Base-by-base conservation (phyloP, 2,888 invertebrate species). In the Drosophila mimetica region DNA sequence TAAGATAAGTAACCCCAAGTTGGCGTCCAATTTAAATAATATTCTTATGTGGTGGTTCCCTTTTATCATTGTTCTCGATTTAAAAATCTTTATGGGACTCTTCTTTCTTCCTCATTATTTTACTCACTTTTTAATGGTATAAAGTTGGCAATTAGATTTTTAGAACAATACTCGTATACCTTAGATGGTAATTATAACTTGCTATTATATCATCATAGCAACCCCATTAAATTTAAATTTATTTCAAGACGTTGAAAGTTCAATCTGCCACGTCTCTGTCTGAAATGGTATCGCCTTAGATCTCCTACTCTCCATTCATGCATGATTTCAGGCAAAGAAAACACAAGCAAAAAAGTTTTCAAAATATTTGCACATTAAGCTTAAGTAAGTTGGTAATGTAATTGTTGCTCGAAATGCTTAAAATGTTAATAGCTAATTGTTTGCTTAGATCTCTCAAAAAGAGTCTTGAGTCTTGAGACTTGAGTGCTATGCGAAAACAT, bases 401-500 rank as follows among this genome's bases (percentile, higher is more conserved):
- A 55, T 75, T 58, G 70, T 51, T 70, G 34, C 58, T 58, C 63
- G 39, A 47, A 52, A 48, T 28, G 65, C 79, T 71, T 71, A 32
- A 76, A 78, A 67, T 77, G 60, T 80, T 81, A 85, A 87, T 79
- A 85, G 82, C 79, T 73, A 87, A 87, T 85, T 87, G 87, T 87
- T 87, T 87, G 73, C 44, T 51, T 48, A 63, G 73, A 71, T 70
- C 54, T 87, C 78, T 76, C 74, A 44, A 57, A 51, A 61, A 63
- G 51, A 61, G 46, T 52, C 64, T 71, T n/a, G 51, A 61, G 46
- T 52, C 64, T 25, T 61, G 70, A 66, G 72, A 52, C 34, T 72
- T 71, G 52, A 41, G 65, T 65, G 39, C 39, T 50, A 28, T 63
- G 70, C 76, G 46, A 61, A 57, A 60, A 66, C 53, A 63, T 67